These are phyloP conservation scores for Alethe castanea DNA, from an alignment of 2,113 vertebrate species.

Conservation along the genomic window DNA sequence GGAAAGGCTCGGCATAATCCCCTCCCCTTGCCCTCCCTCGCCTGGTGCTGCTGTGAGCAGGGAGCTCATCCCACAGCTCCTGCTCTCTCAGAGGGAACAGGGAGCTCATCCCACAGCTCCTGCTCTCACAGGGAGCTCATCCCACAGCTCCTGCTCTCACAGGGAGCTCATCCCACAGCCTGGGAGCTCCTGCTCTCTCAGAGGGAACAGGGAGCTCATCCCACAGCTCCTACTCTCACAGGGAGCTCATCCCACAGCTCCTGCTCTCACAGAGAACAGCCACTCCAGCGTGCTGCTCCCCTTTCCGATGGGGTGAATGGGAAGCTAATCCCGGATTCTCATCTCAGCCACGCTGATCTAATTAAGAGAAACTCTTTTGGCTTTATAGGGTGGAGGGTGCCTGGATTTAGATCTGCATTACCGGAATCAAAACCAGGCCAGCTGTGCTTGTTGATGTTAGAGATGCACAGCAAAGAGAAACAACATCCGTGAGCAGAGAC, in stretches of 20 bases:
- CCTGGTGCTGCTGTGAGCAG: background rate
- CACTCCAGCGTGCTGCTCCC: background rate
- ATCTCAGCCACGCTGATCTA: constrained; percentile 15
- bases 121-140: background rate
- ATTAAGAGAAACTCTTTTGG: constrained; percentile 29
- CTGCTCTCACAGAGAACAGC: background rate
- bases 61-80: background rate
- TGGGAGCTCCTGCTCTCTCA: too few relatives aligned
- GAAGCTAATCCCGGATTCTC: constrained; percentile 52
- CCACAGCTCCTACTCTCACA: background rate
- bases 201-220: background rate
- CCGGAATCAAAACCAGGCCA: background rate
- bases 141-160: background rate
- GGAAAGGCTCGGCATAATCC: background rate
- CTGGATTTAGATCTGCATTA: constrained; percentile 6
- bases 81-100: too few relatives aligned
- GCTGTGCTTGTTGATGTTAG: background rate
- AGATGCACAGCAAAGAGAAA: background rate
- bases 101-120: too few relatives aligned
- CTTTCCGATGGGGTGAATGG: background rate
- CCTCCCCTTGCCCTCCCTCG: background rate
- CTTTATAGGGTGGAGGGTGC: background rate
- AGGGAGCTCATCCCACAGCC: background rate
- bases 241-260: background rate
- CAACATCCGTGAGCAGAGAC: background rate